These are phyloP conservation scores for Datnioides undecimradiatus DNA, from an alignment of 2,113 vertebrate genomes.

Conservation along the genomic window DNA sequence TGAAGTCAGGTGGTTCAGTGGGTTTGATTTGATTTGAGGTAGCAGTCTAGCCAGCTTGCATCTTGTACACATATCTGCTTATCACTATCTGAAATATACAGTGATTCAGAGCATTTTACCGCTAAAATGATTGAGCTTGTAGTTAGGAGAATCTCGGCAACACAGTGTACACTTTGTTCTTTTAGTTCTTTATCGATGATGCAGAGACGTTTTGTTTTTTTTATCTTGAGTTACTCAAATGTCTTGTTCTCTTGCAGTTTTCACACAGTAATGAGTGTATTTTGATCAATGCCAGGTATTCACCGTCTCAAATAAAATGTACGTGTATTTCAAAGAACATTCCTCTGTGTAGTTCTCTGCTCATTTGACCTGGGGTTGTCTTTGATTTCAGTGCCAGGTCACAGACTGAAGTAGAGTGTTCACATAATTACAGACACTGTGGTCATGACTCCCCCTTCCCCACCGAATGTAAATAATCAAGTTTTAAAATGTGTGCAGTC, in stretches of 20 bases:
- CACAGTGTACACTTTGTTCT: slow-evolving; percentile 45
- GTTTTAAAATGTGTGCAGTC: no score
- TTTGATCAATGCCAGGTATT: slow-evolving; percentile 74
- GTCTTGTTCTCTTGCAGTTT: slow-evolving; percentile 65
- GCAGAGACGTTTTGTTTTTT: slow-evolving; percentile 26
- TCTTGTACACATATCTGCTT: slow-evolving; percentile 53
- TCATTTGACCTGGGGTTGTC: not conserved
- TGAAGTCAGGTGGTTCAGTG: slow-evolving; percentile 1
- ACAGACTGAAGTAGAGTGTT: not conserved
- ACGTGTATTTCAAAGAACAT: slow-evolving; percentile 76
- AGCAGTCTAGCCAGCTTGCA: slow-evolving; percentile 51
- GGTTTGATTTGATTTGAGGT: slow-evolving; percentile 14
- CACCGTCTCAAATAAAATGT: slow-evolving; percentile 83
- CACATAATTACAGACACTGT: no score
- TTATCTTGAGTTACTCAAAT: slow-evolving; percentile 29
- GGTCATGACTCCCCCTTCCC: no score
- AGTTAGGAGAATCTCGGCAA: slow-evolving; percentile 51
- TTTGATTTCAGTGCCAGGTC: not conserved
- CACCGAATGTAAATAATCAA: no score
- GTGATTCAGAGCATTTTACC: slow-evolving; percentile 25
- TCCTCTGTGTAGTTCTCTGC: not conserved
- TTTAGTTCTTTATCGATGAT: slow-evolving; percentile 43
- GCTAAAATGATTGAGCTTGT: slow-evolving; percentile 58
- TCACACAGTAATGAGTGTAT: slow-evolving; percentile 67
- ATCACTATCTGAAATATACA: slow-evolving; percentile 39